Percentiles rank a stretch among this genome's conserved stretches.
These are phyloP conservation scores for Sturnira hondurensis DNA, from an alignment of 2,113 vertebrate species.

Conservation along the genomic window DNA sequence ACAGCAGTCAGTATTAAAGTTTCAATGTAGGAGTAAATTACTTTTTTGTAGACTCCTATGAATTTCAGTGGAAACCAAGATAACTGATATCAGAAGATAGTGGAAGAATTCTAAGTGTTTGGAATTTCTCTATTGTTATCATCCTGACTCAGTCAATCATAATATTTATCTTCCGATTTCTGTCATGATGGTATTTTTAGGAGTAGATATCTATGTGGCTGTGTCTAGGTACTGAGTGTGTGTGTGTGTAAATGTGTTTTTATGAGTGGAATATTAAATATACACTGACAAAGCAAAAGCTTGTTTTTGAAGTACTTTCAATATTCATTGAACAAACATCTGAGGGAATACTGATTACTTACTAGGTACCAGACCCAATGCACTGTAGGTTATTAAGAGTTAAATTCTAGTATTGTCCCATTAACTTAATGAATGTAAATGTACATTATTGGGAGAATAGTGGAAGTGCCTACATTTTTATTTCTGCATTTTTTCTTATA, in stretches of 20 bases:
- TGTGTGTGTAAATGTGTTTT: background rate
- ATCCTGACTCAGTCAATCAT: background rate
- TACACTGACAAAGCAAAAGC: background rate
- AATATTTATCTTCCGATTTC: background rate
- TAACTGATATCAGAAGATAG: slow-evolving; percentile 8
- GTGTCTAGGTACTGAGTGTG: background rate
- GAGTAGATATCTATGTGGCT: background rate
- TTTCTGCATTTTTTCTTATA: background rate
- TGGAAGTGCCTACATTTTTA: slow-evolving; percentile 6
- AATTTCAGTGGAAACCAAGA: slow-evolving; percentile 35
- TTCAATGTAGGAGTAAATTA: slow-evolving; percentile 35
- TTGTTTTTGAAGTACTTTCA: background rate
- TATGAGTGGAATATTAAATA: slow-evolving; percentile 19
- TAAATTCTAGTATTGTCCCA: slow-evolving; percentile 11
- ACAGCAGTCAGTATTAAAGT: slow-evolving; percentile 27
- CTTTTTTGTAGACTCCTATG: slow-evolving; percentile 21
- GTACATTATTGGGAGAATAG: background rate
- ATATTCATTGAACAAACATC: slow-evolving; percentile 6
- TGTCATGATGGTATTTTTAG: slow-evolving; percentile 11
- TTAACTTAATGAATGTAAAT: background rate
- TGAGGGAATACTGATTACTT: background rate
- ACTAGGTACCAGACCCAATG: background rate
- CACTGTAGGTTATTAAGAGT: background rate
- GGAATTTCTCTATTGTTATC: slow-evolving; percentile 53
- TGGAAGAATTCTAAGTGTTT: slow-evolving; percentile 39